Evolutionary conservation across 2,113 vertebrate species (phyloP), one percentile per base, ranked within the genome.

Genomic region (Phyllostomus discolor): DNA sequence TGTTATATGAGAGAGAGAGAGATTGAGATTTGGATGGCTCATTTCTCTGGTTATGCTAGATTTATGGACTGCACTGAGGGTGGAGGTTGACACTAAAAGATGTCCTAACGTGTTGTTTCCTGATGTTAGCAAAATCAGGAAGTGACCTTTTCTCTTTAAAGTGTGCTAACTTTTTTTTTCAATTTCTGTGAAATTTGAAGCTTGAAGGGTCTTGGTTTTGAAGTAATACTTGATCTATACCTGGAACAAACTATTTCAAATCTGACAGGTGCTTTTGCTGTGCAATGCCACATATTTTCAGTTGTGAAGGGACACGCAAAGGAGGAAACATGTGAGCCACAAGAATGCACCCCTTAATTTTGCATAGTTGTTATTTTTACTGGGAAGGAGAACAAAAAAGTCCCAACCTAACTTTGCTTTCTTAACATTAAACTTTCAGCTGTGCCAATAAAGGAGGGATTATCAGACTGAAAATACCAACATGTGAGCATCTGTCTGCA

Each of bases 101-200:
- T 95, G 78, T 70, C 81, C 41, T 85, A 24, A 57, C 93, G 82
- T 43, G 70, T 67, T 87, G n/a, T 91, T 96, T 96, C 92, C 81
- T 90, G 80, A 87, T 31, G 52, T 80, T 91, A 95, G 85, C 84
- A 88, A 93, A 92, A 95, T 78, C 95, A 97, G 94, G 95, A 98
- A 96, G 48, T 97, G 83, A 92, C 31, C 84, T 95, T 96, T 97
- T 96, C 94, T 95, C 87, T 96, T 97, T 95, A 93, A 97, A 93
- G 46, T 92, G 82, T 38, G n/a, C 54, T 92, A 88, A 66, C 4
- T 35, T 67, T 88, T 67, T 86, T 64, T 85, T 93, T 62, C 82
- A 64, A 57, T 90, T 98, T 96, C 96, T 97, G 84, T n/a, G 92
- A 98, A 97, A 96, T 72, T 28, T 80, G 82, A 92, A 85, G 62